Evolutionary conservation across 2,113 vertebrate species (phyloP), one percentile per base, ranked within the genome.

Genomic region (Columba livia): DNA sequence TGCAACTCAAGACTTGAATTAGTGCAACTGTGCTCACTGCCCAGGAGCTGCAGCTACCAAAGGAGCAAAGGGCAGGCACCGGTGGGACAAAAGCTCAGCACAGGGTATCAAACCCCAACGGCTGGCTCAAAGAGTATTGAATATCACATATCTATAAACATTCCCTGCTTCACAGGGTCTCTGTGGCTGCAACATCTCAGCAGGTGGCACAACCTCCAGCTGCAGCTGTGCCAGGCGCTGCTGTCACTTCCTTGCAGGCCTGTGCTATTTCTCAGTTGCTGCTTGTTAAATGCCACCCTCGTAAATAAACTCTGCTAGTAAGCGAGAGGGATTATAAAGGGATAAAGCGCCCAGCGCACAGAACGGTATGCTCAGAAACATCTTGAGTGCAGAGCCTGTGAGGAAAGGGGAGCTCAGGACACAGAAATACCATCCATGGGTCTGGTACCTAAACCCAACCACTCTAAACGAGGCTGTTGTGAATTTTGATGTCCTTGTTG

Each of bases 191-290:
- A 47, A 47, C 44, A 47, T 47, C 44, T 47, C 44, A 47, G 18
- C 44, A 47, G 17, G 44, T 8, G 18, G 44, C 44, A 47, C 44
- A 47, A 47, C 40, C 67, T 28, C 32, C 57, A n/a, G 77, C 50
- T 29, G 13, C 0, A 3, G 28, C 66, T 7, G 9, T 2, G 38
- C 34, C 16, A 19, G 36, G 38, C 56, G 4, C 34, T 0, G 1
- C 10, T 48, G 50, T 50, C 31, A 2, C 5, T 54, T 56, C 54
- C 40, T 47, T 60, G 31, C 23, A 74, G 28, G 9, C 28, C 11
- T 15, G 31, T 29, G 66, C 28, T 44, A 12, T n/a, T 74, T 92
- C 29, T 53, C 40, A 2, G 20, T 14, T 36, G 28, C 36, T 24
- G 14, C 40, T 61, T 72, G 47, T 42, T 75, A 48, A 89, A 67